phyloP scores from a whole-genome alignment of 2,797 vertebrate genomes.

The Pampus argenteus region DNA sequence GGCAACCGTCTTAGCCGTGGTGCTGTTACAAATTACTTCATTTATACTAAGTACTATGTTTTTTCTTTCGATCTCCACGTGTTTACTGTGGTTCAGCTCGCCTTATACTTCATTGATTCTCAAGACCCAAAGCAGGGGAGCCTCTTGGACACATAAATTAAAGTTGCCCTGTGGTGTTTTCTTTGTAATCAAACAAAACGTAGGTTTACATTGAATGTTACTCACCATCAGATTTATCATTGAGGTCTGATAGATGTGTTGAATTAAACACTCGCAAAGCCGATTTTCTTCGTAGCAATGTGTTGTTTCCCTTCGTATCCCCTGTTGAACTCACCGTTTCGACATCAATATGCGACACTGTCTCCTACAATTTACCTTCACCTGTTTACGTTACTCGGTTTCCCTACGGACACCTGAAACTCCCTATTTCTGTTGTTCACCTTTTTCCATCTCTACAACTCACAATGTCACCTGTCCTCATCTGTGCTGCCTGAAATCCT shows the following conservation, averaged over 20 bases:
- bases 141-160: background rate
- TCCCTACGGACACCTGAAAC: constrained; percentile 4
- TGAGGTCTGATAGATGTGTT: no score
- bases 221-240: background rate
- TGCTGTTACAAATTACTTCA: constrained; percentile 1
- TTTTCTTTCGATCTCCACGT: background rate
- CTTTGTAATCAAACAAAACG: background rate
- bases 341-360: background rate
- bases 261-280: no score
- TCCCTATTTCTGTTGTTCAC: constrained; percentile 21
- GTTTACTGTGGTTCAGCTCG: background rate
- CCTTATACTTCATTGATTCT: constrained; percentile 11
- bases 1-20: background rate
- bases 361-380: background rate
- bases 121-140: background rate
- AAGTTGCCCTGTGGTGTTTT: background rate
- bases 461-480: constrained; percentile 22
- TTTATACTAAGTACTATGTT: background rate
- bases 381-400: background rate
- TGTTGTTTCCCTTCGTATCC: no score
- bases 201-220: background rate
- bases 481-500: constrained; percentile 40
- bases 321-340: background rate
- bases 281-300: no score
- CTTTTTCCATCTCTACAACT: constrained; percentile 9